Evolutionary conservation across 1,140 invertebrate genomes (phyloP).

Genomic region (Caligus rogercresseyi): DNA sequence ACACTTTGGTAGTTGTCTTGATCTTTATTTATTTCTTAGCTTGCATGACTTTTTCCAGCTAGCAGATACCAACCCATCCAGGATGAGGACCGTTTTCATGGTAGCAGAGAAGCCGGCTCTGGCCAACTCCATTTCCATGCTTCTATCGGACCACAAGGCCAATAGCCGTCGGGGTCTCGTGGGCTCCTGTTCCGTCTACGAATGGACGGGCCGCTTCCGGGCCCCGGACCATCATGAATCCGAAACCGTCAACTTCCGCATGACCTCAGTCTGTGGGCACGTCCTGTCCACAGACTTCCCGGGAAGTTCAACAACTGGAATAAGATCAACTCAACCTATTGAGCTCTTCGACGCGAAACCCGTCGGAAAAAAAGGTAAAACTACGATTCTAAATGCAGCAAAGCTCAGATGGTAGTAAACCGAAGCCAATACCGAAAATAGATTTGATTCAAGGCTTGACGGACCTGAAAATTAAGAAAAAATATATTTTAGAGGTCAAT

Average conservation of each 20-base stretch:
- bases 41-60: no score
- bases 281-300: slow-evolving; percentile 89
- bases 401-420: no score
- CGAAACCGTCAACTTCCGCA: slow-evolving; percentile 59
- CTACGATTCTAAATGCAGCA: no score
- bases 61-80: no score
- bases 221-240: slow-evolving; percentile 28
- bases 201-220: slow-evolving; percentile 69
- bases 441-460: no score
- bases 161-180: slow-evolving; percentile 69
- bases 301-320: slow-evolving; percentile 98
- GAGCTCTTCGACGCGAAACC: slow-evolving; percentile 83
- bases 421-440: no score
- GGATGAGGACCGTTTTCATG: slow-evolving; percentile 65
- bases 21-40: no score
- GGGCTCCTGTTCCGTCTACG: slow-evolving; percentile 75
- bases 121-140: slow-evolving; percentile 79
- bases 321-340: slow-evolving; percentile 41
- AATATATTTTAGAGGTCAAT: no score
- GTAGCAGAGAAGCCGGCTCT: slow-evolving; percentile 98
- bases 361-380: slow-evolving; percentile 91
- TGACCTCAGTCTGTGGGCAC: slow-evolving; percentile 97
- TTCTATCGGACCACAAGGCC: slow-evolving; percentile 68
- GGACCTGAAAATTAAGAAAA: no score
- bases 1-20: no score